Base-by-base conservation (phyloP, 2,113 vertebrate species). In the Crotophaga sulcirostris region DNA sequence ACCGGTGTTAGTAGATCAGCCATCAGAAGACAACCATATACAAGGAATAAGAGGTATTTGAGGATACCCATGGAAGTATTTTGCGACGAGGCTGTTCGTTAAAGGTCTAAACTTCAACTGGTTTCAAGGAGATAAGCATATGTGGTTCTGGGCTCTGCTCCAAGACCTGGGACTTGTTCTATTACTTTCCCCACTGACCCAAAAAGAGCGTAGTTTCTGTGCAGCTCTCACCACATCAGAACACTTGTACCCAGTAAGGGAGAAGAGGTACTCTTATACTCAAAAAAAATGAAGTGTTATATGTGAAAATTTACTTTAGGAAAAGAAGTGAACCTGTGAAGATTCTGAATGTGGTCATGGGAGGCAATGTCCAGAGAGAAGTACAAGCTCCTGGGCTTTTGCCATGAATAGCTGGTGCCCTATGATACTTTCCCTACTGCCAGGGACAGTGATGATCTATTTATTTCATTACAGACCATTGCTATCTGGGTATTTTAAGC, bases 401-500 rank as follows among this genome's bases (percentile, higher is more conserved):
- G 38, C 9, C n/a, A 47, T 47, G 38, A 33, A 23, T 77, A 63
- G n/a, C 42, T 88, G 54, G 23, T 73, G 34, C 36, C 40, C 47
- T 78, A 3, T 29, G 75, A 60, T 72, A 86, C 33, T 84, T 78
- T 73, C 60, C 21, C 49, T 91, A 11, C 28, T 55, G 26, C 19
- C 80, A 47, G 55, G 33, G 44, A 74, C 63, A 55, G 23, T 25
- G 34, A 40, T 56, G 78, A 86, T 93, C 74, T 96, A 77, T 91
- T 94, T 80, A 47, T 80, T 94, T 91, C 78, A 80, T 91, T 94
- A 77, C 33, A 93, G 59, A 76, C 55, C 55, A 70, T 83, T 83
- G 62, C 59, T 82, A 31, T 49, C 36, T 76, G n/a, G 40, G 23
- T 76, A 85, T 89, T 94, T 83, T 91, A 91, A 94, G 92, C 68